phyloP scores from a whole-genome alignment of 2,888 invertebrate genomes.

The Allolobophora icterica region DNA sequence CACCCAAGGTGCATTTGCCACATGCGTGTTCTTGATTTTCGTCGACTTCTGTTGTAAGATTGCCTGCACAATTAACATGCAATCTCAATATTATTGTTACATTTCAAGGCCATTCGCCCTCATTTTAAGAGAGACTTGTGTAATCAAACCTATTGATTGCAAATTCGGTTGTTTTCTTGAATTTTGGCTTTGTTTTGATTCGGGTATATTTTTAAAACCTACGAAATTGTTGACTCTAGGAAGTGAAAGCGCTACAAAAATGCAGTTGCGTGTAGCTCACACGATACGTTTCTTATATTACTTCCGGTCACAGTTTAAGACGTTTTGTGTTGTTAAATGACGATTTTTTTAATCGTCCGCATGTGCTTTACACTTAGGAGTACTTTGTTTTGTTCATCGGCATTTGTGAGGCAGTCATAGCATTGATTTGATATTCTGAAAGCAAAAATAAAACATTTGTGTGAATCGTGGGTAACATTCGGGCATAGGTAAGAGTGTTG shows the following conservation, averaged over 20 bases:
- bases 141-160: no score
- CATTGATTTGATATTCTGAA: not conserved
- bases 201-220: no score
- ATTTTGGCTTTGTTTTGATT: no score
- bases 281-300: not conserved
- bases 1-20: no score
- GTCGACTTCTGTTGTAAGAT: no score
- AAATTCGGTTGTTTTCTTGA: no score
- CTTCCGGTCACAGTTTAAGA: constrained; percentile 4
- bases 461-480: not conserved
- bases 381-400: not conserved
- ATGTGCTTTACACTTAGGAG: not conserved
- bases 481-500: not conserved
- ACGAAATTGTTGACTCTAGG: no score
- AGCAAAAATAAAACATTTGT: not conserved
- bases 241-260: constrained; percentile 1
- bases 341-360: not conserved
- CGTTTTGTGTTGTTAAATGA: not conserved
- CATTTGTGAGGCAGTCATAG: not conserved
- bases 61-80: no score
- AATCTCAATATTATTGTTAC: no score
- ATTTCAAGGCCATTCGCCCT: no score
- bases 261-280: not conserved
- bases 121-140: no score
- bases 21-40: no score